These are phyloP conservation scores for Xylocampa areola DNA, from an alignment of 2,888 invertebrate genomes.

Conservation along the genomic window DNA sequence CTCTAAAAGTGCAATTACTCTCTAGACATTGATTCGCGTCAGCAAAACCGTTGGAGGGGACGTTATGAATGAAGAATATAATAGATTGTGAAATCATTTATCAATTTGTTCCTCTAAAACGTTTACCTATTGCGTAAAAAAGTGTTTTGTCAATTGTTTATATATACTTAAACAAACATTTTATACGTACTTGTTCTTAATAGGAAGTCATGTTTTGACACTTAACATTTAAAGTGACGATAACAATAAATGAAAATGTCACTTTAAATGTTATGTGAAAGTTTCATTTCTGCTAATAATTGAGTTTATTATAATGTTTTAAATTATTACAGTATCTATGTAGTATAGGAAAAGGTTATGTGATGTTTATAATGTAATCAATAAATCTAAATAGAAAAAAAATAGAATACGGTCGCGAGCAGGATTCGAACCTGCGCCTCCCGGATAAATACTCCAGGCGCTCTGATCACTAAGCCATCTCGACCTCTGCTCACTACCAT, in stretches of 20 bases:
- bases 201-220: conserved; percentile 7
- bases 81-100: conserved; percentile 29
- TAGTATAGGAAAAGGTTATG: not conserved
- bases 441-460: too few relatives aligned
- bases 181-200: not conserved
- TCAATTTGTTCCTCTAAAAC: conserved; percentile 24
- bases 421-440: too few relatives aligned
- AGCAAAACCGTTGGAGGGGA: not conserved
- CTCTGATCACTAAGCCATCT: too few relatives aligned
- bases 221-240: conserved; percentile 14
- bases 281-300: not conserved
- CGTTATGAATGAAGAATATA: conserved; percentile 31
- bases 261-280: conserved; percentile 31
- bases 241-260: conserved; percentile 21
- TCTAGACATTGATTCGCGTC: not conserved
- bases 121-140: conserved; percentile 22
- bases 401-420: not conserved
- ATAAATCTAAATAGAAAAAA: not conserved
- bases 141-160: not conserved
- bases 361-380: not conserved
- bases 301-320: not conserved
- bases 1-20: not conserved
- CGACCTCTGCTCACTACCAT: too few relatives aligned
- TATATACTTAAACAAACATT: not conserved
- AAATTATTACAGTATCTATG: not conserved